These are phyloP conservation scores for Drosophila varians DNA, from an alignment of 1,140 invertebrate genomes.

Conservation along the genomic window DNA sequence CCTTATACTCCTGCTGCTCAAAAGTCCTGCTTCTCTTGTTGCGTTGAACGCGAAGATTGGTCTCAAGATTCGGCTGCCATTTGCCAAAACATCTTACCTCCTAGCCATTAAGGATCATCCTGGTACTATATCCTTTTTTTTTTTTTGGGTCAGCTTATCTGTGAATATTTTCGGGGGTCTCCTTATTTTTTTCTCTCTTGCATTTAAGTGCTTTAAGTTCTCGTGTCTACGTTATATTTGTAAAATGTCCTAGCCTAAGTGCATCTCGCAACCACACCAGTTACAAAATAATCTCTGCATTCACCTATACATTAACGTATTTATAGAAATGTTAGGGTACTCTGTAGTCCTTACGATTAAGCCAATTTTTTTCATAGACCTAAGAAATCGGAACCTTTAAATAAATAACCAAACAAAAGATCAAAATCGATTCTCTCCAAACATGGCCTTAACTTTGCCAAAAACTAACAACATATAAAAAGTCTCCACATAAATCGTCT, in stretches of 20 bases:
- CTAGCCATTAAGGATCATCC: neutral
- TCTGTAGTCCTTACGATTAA: neutral
- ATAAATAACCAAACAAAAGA: slow-evolving; percentile 16
- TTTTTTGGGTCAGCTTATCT: slow-evolving; percentile 51
- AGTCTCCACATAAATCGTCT: no score
- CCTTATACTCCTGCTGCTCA: no score
- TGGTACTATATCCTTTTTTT: slow-evolving; percentile 15
- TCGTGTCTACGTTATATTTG: slow-evolving; percentile 47
- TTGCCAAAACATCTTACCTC: neutral
- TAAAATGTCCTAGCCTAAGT: slow-evolving; percentile 54
- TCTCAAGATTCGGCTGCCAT: slow-evolving; percentile 19
- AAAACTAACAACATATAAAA: no score
- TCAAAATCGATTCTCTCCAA: neutral
- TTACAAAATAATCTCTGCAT: slow-evolving; percentile 40
- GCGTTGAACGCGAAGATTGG: slow-evolving; percentile 67
- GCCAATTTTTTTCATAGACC: slow-evolving; percentile 26
- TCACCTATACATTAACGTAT: slow-evolving; percentile 1
- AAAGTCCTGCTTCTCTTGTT: slow-evolving; percentile 50
- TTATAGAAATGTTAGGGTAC: slow-evolving; percentile 15
- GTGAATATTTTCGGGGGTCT: slow-evolving; percentile 26
- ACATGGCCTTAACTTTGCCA: no score
- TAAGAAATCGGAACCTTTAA: slow-evolving; percentile 9
- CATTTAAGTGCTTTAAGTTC: slow-evolving; percentile 58
- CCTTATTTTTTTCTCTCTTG: slow-evolving; percentile 24
- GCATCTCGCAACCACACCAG: slow-evolving; percentile 66